Conservation (phyloP, 1,140 invertebrate genomes). For the Drosophila parvula region DNA sequence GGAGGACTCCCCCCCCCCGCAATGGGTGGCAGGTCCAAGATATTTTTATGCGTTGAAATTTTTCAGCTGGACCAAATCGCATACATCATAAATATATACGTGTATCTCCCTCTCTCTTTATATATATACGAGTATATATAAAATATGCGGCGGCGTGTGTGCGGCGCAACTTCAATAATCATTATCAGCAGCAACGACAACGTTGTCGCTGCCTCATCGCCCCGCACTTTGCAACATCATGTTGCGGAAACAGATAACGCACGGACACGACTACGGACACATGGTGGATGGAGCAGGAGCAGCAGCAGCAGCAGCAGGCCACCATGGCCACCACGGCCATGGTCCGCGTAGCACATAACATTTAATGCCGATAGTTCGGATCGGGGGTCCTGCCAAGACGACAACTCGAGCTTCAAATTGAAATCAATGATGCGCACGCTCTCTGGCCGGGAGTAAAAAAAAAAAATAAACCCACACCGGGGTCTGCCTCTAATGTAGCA, state of each 20-base stretch:
- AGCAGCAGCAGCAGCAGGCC: background rate
- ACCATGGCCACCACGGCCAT: slow-evolving; percentile 6
- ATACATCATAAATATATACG: slow-evolving; percentile 57
- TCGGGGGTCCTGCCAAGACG: slow-evolving; percentile 51
- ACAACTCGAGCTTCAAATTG: slow-evolving; percentile 78
- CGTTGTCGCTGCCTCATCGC: slow-evolving; percentile 49
- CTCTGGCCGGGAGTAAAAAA: slow-evolving; percentile 53
- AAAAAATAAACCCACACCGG: slow-evolving; percentile 5
- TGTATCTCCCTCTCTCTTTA: background rate
- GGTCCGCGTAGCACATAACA: slow-evolving; percentile 70
- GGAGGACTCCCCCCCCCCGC: background rate
- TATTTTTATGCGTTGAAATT: slow-evolving; percentile 83
- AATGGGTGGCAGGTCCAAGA: slow-evolving; percentile 62
- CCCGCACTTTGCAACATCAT: slow-evolving; percentile 71
- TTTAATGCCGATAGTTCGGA: slow-evolving; percentile 78
- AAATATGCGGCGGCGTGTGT: slow-evolving; percentile 33
- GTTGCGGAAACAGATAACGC: slow-evolving; percentile 82
- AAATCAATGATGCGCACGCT: slow-evolving; percentile 80
- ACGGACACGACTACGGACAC: slow-evolving; percentile 69
- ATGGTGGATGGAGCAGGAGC: slow-evolving; percentile 37
- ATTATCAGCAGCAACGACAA: slow-evolving; percentile 69
- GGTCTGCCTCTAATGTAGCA: slow-evolving; percentile 73
- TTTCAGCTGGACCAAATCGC: slow-evolving; percentile 81
- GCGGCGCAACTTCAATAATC: slow-evolving; percentile 77
- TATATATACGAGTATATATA: slow-evolving; percentile 2